These are phyloP conservation scores for Luperina testacea DNA, from an alignment of 2,888 invertebrate species.

Conservation along the genomic window DNA sequence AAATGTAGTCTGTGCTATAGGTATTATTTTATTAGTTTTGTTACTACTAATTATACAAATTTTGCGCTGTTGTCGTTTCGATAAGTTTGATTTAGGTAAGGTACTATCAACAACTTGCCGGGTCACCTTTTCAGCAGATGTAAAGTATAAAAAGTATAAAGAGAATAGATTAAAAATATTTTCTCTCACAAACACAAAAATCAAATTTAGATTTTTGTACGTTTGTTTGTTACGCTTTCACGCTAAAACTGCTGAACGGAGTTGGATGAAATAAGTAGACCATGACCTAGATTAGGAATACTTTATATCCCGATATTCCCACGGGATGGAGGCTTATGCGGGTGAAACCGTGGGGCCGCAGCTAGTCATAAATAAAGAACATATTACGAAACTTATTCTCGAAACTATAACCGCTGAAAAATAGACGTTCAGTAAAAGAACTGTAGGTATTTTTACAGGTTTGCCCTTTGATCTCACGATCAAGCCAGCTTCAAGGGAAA, in stretches of 20 bases:
- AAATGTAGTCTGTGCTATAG: no score
- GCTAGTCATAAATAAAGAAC: slow-evolving; percentile 6
- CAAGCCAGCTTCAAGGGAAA: slow-evolving; percentile 55
- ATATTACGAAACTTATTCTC: background rate
- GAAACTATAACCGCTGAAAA: slow-evolving; percentile 17
- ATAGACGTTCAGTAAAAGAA: slow-evolving; percentile 27
- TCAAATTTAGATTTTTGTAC: background rate
- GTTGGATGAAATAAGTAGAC: no score
- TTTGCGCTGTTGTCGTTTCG: no score
- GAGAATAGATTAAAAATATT: no score
- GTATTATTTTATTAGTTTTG: no score
- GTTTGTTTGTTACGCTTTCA: background rate
- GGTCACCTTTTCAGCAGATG: no score
- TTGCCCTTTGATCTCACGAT: slow-evolving; percentile 61
- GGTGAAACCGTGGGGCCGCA: background rate
- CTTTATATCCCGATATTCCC: background rate
- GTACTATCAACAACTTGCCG: no score
- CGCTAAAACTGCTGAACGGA: background rate
- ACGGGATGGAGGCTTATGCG: background rate
- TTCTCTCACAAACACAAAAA: no score
- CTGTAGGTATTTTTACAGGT: slow-evolving; percentile 43
- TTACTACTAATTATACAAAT: no score
- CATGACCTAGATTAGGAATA: background rate
- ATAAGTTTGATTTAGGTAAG: no score
- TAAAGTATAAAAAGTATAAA: no score